Percentiles rank a stretch among this genome's conserved stretches.
phyloP scores from a whole-genome alignment of 2,113 vertebrate genomes.

The Bagarius yarrelli region DNA sequence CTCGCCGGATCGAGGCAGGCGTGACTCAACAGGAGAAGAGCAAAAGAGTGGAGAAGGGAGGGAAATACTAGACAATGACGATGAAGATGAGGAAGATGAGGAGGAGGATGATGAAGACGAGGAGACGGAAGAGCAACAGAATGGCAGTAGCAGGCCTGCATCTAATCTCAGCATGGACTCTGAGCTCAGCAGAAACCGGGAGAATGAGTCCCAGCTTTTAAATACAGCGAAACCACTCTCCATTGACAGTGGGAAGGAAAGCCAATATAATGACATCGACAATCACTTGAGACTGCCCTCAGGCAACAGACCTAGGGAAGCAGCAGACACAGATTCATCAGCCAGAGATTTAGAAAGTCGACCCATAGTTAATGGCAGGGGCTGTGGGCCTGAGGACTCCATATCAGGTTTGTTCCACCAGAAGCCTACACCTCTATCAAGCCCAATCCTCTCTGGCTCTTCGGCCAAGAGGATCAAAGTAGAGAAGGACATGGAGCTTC shows the following conservation, averaged over 20 bases:
- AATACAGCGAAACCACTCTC: constrained; percentile 81
- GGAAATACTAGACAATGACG: constrained; percentile 86
- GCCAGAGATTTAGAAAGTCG: constrained; percentile 71
- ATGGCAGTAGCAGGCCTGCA: constrained; percentile 90
- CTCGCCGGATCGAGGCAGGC: constrained; percentile 88
- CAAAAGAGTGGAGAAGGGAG: constrained; percentile 82
- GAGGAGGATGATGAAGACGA: constrained; percentile 89
- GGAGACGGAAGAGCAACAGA: constrained; percentile 87
- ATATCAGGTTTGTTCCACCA: constrained; percentile 89
- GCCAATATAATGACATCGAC: constrained; percentile 89
- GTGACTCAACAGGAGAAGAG: constrained; percentile 84
- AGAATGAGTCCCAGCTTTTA: constrained; percentile 82
- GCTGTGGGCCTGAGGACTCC: constrained; percentile 82
- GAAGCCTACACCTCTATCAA: constrained; percentile 89
- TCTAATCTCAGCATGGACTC: constrained; percentile 97
- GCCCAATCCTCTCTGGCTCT: constrained; percentile 81
- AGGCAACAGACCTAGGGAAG: constrained; percentile 73
- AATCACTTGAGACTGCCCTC: constrained; percentile 88
- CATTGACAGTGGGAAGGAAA: constrained; percentile 83
- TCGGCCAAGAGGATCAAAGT: constrained; percentile 96
- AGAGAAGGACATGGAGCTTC: constrained; percentile 96
- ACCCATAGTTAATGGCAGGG: constrained; percentile 85
- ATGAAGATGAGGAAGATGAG: constrained; percentile 84
- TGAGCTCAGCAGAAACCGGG: constrained; percentile 83
- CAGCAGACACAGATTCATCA: constrained; percentile 73